phyloP scores from a whole-genome alignment of 2,797 vertebrate genomes.

The Leuciscus waleckii region DNA sequence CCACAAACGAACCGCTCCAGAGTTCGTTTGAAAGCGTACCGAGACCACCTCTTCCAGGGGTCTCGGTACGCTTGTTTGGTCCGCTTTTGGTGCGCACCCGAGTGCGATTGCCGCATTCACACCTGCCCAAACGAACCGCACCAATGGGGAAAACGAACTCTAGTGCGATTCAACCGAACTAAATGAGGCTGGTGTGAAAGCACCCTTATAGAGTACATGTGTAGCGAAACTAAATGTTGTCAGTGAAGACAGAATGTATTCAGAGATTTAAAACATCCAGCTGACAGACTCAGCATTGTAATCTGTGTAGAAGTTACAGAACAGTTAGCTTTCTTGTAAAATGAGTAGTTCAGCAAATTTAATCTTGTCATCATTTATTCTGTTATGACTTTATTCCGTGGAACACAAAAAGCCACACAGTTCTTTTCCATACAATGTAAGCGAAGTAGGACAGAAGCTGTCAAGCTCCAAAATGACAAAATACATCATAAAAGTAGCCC shows the following conservation, averaged over 20 bases:
- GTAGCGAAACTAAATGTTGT: background rate
- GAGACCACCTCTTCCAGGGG: no score
- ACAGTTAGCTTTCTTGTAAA: background rate
- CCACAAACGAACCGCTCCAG: no score
- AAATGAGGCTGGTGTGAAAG: no score
- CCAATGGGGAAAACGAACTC: no score
- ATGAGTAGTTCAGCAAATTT: background rate
- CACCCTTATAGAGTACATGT: background rate
- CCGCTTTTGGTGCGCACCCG: no score
- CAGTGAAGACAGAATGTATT: background rate
- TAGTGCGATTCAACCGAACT: no score
- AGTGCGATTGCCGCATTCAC: no score
- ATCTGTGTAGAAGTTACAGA: background rate
- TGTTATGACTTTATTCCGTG: background rate
- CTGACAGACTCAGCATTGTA: background rate
- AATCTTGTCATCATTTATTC: background rate
- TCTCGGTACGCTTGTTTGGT: no score
- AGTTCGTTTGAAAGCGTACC: no score
- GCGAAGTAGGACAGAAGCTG: background rate
- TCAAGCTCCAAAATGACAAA: background rate
- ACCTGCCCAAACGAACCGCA: no score
- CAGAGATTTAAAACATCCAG: background rate
- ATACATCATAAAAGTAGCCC: background rate
- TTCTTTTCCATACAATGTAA: conserved; percentile 21
- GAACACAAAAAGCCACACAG: conserved; percentile 20